Conservation (phyloP, 37 sponge, comb jelly and placozoan species). For the Beroe ovata region DNA sequence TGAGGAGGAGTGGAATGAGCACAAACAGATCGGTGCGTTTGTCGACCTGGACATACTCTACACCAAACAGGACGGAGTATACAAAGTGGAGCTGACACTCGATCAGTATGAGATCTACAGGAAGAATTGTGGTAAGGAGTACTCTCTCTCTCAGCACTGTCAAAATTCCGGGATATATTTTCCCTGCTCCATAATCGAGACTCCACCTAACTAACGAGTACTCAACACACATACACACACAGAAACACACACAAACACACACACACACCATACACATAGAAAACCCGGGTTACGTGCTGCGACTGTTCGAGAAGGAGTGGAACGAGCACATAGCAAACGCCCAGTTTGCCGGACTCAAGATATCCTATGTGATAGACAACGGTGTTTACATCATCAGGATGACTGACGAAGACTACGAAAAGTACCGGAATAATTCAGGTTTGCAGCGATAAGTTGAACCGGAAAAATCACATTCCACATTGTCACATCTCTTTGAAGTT, state of each 20-base stretch:
- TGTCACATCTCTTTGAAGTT: not conserved
- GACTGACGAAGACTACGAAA: constrained; percentile 54
- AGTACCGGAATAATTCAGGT: constrained; percentile 29
- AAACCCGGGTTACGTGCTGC: constrained; percentile 59
- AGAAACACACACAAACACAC: no score
- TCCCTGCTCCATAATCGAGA: no score
- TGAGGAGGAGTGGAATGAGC: constrained; percentile 57
- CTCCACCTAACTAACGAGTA: no score
- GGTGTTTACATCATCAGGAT: constrained; percentile 1
- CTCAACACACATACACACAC: no score
- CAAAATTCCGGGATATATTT: no score
- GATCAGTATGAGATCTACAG: constrained; percentile 51
- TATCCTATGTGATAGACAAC: constrained; percentile 23
- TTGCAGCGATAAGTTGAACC: not conserved
- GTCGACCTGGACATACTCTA: constrained; percentile 13
- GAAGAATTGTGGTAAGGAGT: constrained; percentile 49
- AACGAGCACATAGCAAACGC: constrained; percentile 25
- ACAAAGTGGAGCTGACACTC: constrained; percentile 40
- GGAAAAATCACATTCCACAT: not conserved
- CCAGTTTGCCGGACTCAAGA: constrained; percentile 62
- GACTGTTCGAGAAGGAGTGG: constrained; percentile 51
- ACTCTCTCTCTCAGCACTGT: not conserved
- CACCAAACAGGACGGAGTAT: constrained; percentile 30
- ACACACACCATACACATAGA: no score
- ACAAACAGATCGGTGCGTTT: constrained; percentile 42